These are phyloP conservation scores for Formica exsecta DNA, from an alignment of 1,140 invertebrate genomes.

Conservation along the genomic window DNA sequence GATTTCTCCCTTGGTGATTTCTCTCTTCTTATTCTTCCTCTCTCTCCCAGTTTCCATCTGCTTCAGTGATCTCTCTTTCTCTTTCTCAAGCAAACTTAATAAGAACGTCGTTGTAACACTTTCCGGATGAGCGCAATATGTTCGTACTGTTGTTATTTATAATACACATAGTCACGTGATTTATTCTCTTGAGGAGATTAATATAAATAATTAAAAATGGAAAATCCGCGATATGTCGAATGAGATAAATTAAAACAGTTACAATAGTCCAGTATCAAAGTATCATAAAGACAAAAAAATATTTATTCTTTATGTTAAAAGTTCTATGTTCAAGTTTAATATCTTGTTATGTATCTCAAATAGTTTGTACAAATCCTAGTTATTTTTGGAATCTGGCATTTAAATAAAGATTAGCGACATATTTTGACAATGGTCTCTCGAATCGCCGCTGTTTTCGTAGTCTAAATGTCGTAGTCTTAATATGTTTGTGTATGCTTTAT, in stretches of 20 bases:
- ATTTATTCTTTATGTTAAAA: background rate
- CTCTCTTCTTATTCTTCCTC: slow-evolving; percentile 42
- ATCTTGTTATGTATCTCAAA: background rate
- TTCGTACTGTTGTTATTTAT: background rate
- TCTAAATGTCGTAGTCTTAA: background rate
- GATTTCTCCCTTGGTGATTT: slow-evolving; percentile 68
- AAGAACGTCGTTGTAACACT: slow-evolving; percentile 15
- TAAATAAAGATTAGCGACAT: slow-evolving; percentile 8
- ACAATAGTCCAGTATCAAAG: background rate
- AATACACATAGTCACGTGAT: background rate
- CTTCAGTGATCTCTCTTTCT: background rate
- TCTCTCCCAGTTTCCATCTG: slow-evolving; percentile 8
- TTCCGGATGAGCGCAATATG: background rate
- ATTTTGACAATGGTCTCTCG: slow-evolving; percentile 21
- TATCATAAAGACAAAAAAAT: background rate
- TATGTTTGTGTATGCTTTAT: slow-evolving; percentile 10
- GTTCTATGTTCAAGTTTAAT: background rate
- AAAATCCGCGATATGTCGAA: background rate
- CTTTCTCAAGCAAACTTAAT: background rate
- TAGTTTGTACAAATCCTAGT: background rate
- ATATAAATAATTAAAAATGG: background rate
- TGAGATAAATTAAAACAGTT: background rate
- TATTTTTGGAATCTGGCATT: background rate
- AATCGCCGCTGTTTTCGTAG: background rate
- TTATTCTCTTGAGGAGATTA: background rate